Base-by-base conservation (phyloP, 1,140 invertebrate genomes). In the Papilio dardanus region DNA sequence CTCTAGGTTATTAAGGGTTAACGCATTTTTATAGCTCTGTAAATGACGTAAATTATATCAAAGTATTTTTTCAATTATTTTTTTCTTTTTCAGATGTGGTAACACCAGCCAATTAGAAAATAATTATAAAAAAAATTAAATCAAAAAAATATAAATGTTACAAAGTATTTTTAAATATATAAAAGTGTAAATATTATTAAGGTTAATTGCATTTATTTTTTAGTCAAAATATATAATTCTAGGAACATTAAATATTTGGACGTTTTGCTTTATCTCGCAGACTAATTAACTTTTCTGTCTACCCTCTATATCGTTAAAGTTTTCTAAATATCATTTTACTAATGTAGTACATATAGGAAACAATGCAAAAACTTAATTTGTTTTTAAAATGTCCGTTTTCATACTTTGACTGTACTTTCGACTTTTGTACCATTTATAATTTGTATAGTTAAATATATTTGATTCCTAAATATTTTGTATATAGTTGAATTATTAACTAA, bases 81-180 rank as follows among this genome's bases (percentile, higher is more conserved):
- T 74, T 80, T 76, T 74, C 24, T 74, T 66, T 80, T 83, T 12
- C 81, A 81, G 81, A 79, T 71, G 66, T 81, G 35, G 77, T 78
- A 71, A 75, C 79, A 31, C 75, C 79, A 16, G 74, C 79, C 8
- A 83, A 80, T 71, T 83, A 76, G 71, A 79, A 71, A 19, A 33
- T 35, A 73, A 8, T 21, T 24, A 40, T 10, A 21, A 40, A 28
- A 37, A 24, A 19, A 67, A 37, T 35, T 7, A 35, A 10, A 69
- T 10, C 7, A 69, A 16, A 19, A 14, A 69, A 69, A 24, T 21
- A 40, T 33, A 37, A 69, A 69, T 28, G 37, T 12, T 69, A 42
- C 37, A 69, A 40, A 69, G 14, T 69, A 46, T 28, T 58, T 58
- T 62, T 62, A 69, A 33, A 16, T n/a, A 66, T 33, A 31, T 19